Conservation (phyloP, 2,797 vertebrate genomes). For the Xenopus petersii region DNA sequence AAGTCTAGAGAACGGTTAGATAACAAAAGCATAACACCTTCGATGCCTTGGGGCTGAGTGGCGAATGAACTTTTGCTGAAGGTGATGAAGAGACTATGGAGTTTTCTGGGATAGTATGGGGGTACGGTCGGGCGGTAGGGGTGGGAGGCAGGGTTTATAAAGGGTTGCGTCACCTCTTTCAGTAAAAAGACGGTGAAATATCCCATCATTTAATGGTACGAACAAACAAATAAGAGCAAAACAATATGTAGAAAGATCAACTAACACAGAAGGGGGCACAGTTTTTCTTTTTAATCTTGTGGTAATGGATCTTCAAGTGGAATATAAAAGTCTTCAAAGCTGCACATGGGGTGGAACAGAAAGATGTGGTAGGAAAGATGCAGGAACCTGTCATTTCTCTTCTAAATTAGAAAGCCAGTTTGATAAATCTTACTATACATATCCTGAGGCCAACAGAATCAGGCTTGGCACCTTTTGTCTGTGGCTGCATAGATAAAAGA, state of each 20-base stretch:
- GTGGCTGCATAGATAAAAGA: too few relatives aligned
- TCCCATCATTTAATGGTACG: too few relatives aligned
- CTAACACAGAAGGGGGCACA: not conserved
- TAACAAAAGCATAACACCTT: constrained; percentile 7
- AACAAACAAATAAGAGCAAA: not conserved
- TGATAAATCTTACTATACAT: not conserved
- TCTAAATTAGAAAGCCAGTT: not conserved
- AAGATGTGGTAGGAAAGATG: too few relatives aligned
- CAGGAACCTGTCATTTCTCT: too few relatives aligned
- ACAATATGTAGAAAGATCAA: not conserved
- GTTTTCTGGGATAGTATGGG: not conserved
- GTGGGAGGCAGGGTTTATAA: too few relatives aligned
- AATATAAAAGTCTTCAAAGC: too few relatives aligned
- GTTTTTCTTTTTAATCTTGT: too few relatives aligned
- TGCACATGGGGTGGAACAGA: too few relatives aligned
- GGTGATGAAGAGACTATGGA: constrained; percentile 11
- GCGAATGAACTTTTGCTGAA: constrained; percentile 10
- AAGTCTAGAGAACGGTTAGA: constrained; percentile 7
- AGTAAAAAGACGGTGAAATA: too few relatives aligned
- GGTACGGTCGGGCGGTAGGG: not conserved
- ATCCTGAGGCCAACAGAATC: not conserved
- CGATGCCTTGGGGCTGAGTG: constrained; percentile 10
- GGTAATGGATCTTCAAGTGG: too few relatives aligned
- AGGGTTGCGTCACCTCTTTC: too few relatives aligned
- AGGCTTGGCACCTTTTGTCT: not conserved